Percentiles rank a stretch among this genome's conserved stretches.
Conservation (phyloP, 2,888 invertebrate genomes). For the Phorcus lineatus region DNA sequence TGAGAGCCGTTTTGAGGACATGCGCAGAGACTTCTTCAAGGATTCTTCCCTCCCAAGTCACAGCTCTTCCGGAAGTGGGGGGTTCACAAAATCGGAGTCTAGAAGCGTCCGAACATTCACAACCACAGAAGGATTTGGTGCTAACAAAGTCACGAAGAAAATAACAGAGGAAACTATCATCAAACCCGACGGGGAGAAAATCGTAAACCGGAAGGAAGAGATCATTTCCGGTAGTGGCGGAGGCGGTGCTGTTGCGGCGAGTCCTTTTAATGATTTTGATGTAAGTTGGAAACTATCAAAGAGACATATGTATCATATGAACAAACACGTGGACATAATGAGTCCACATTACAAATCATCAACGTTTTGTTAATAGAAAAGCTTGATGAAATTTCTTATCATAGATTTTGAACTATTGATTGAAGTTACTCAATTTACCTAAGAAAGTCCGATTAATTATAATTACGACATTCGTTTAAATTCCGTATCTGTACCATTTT, state of each 20-base stretch:
- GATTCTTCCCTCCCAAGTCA: constrained; percentile 29
- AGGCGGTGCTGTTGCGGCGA: background rate
- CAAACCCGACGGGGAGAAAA: constrained; percentile 62
- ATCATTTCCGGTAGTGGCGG: constrained; percentile 45
- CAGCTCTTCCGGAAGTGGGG: background rate
- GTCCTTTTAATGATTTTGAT: constrained; percentile 6
- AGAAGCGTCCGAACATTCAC: constrained; percentile 41
- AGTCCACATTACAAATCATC: no score
- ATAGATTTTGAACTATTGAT: no score
- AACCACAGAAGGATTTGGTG: constrained; percentile 44
- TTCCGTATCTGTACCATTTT: no score
- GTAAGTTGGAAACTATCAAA: background rate
- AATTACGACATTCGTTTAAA: no score
- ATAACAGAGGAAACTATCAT: constrained; percentile 68
- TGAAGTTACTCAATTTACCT: no score
- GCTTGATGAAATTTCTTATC: no score
- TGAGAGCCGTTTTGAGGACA: background rate
- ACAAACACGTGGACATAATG: no score
- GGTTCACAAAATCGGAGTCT: constrained; percentile 21
- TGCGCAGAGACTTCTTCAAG: constrained; percentile 24
- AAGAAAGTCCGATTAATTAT: no score
- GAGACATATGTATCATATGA: no score
- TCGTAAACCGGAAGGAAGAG: constrained; percentile 59
- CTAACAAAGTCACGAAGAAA: constrained; percentile 56
- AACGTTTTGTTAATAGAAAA: no score